A percentile compares a stretch with the other conserved stretches of the same genome.
phyloP scores from a whole-genome alignment of 2,113 vertebrate species.

The Rhinogobius similis region DNA sequence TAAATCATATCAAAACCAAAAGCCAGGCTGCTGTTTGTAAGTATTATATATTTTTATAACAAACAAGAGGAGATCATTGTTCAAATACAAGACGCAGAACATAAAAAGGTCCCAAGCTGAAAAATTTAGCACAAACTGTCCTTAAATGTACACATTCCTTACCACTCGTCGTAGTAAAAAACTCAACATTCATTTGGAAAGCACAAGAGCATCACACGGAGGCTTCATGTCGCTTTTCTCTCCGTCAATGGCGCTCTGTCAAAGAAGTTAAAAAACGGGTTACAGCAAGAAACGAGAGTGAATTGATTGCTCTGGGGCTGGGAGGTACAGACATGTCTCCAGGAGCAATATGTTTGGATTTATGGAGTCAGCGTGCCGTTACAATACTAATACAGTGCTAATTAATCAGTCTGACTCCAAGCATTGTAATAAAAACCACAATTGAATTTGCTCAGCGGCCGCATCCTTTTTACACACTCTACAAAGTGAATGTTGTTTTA shows the following conservation, averaged over 20 bases:
- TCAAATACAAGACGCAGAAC: background rate
- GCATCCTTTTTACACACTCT: background rate
- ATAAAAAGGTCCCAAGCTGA: background rate
- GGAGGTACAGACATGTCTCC: constrained; percentile 5
- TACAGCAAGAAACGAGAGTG: background rate
- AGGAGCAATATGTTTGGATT: constrained; percentile 14
- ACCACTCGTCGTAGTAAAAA: no score
- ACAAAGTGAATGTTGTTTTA: background rate
- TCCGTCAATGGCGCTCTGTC: background rate
- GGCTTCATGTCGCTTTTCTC: background rate
- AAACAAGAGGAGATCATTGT: background rate
- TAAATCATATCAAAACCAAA: no score
- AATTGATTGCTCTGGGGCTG: background rate
- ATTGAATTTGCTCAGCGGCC: background rate
- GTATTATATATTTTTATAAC: no score
- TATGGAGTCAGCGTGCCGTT: constrained; percentile 1
- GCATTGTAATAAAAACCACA: background rate
- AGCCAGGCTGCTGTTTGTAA: no score
- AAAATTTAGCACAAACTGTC: no score
- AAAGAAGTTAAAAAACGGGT: background rate
- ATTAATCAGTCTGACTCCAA: background rate
- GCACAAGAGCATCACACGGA: no score
- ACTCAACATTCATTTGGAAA: no score
- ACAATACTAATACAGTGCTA: constrained; percentile 1
- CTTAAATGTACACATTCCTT: no score